Conservation (phyloP, 2,888 invertebrate species). For the Celastrina argiolus region DNA sequence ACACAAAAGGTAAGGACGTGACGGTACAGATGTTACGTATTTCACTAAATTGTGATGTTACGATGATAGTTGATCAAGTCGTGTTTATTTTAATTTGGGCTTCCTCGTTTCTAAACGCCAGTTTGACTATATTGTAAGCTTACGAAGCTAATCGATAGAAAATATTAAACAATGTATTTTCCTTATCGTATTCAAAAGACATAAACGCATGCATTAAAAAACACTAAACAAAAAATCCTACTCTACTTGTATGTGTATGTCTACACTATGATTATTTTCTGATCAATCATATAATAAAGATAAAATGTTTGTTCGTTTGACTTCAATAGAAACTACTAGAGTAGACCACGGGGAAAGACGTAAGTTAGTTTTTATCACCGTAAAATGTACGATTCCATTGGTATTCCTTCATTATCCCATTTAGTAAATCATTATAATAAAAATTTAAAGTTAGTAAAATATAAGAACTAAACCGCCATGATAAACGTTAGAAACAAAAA, state of each 20-base stretch:
- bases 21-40: conserved; percentile 1
- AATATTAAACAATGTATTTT: not conserved
- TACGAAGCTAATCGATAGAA: not conserved
- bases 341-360: too few relatives aligned
- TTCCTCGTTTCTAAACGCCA: not conserved
- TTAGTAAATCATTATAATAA: too few relatives aligned
- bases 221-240: too few relatives aligned
- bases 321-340: too few relatives aligned
- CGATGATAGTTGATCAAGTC: not conserved
- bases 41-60: not conserved
- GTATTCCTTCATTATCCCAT: too few relatives aligned
- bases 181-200: not conserved
- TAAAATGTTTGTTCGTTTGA: too few relatives aligned
- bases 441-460: not conserved
- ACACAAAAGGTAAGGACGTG: conserved; percentile 12
- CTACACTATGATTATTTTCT: too few relatives aligned
- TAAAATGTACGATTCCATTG: too few relatives aligned
- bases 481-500: not conserved
- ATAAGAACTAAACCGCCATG: not conserved
- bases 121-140: not conserved
- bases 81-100: not conserved
- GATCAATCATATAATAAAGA: too few relatives aligned
- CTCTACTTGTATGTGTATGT: too few relatives aligned
- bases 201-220: not conserved
- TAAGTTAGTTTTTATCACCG: too few relatives aligned